Base-by-base conservation (phyloP, 2,888 invertebrate genomes). In the Acheta domesticus region DNA sequence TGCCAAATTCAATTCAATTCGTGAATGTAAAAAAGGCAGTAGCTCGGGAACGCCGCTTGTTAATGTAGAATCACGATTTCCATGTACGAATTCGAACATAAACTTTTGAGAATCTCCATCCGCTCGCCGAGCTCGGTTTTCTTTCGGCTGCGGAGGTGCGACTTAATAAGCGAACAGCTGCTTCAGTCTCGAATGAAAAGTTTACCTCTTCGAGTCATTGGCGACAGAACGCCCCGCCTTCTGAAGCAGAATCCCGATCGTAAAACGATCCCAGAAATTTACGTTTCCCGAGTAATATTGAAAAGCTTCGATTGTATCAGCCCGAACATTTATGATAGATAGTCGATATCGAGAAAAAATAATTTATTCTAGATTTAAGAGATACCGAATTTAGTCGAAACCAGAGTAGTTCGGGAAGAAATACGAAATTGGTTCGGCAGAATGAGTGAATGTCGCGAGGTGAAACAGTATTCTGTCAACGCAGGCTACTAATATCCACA, bases 181-280 rank as follows among this genome's bases (percentile, higher is more conserved):
- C 62, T 62, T n/a, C 62, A 62, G 62, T 11, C 16, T 62, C 14
- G n/a, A 62, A 62, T 62, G 62, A 62, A 62, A 62, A 62, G 62
- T 62, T 62, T 62, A 62, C 62, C 62, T 62, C 62, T 62, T n/a
- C 62, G 62, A 62, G 62, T 62, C 62, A 62, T n/a, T 19, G 62
- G 16, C 16, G 16, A n/a, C n/a, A 62, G 62, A 62, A 62, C 62
- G 62, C 62, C 14, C 62, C 14, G 14, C 36, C 62, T 62, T 62
- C 62, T n/a, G 62, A 14, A n/a, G 62, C 62, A 62, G 36, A n/a
- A 62, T 5, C 4, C 16, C 14, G 62, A 19, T 62, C 62, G 62
- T n/a, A 4, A 19, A 62, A 62, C 62, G n/a, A 62, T 8, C 16
- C 62, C 62, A 3, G 16, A 16, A 62, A 62, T 12, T 62, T 62